phyloP scores from a whole-genome alignment of 2,888 invertebrate species.

The Tanypteryx hageni region DNA sequence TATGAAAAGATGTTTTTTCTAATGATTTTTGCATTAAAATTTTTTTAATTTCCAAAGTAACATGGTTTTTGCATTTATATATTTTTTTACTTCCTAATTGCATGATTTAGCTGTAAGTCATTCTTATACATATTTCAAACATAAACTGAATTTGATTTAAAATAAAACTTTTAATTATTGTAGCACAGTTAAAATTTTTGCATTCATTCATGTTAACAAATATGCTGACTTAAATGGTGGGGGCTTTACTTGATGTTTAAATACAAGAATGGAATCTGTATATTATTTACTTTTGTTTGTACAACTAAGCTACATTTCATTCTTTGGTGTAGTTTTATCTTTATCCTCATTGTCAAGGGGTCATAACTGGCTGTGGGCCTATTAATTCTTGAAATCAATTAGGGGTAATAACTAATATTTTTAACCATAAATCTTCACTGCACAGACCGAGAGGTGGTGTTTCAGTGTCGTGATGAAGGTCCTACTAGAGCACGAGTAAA shows the following conservation, averaged over 20 bases:
- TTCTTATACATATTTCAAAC: no score
- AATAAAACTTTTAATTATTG: no score
- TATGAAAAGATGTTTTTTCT: no score
- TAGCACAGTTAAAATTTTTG: neutral
- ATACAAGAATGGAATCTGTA: neutral
- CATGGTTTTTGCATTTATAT: no score
- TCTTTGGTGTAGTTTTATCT: neutral
- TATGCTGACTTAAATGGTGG: conserved; percentile 21
- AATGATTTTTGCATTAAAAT: no score
- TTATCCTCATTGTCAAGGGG: neutral
- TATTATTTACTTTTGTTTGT: neutral
- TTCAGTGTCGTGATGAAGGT: conserved; percentile 96
- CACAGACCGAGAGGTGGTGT: conserved; percentile 92
- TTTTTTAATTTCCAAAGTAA: no score
- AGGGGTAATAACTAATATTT: neutral
- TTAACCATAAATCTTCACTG: neutral
- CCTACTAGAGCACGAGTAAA: conserved; percentile 84
- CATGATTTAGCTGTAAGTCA: no score
- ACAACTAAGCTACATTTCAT: neutral
- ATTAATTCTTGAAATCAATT: neutral
- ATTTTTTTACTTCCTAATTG: no score
- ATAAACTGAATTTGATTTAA: no score
- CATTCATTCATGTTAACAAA: neutral
- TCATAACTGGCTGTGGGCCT: neutral
- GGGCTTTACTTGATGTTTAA: neutral